Percentiles rank a stretch among this genome's conserved stretches.
Conservation (phyloP, 2,797 vertebrate species). For the Sebastiscus albofasciatus region DNA sequence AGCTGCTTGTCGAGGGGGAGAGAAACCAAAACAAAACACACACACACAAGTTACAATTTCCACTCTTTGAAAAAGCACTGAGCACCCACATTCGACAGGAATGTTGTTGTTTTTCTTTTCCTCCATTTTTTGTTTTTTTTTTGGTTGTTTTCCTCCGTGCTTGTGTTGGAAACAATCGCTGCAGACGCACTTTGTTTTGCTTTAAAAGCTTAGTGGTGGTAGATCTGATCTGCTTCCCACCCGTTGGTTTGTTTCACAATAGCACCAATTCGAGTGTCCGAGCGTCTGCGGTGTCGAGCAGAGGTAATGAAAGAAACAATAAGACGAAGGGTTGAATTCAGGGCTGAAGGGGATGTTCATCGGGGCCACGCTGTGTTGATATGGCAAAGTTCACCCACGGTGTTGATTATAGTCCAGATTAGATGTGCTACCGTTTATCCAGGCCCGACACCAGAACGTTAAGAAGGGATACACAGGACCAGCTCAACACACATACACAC, state of each 20-base stretch:
- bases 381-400: slow-evolving; percentile 64
- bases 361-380: slow-evolving; percentile 52
- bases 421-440: slow-evolving; percentile 39
- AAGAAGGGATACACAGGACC: slow-evolving; percentile 7
- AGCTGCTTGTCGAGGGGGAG: slow-evolving; percentile 75
- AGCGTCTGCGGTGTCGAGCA: slow-evolving; percentile 54
- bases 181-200: slow-evolving; percentile 46
- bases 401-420: slow-evolving; percentile 45
- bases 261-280: slow-evolving; percentile 76
- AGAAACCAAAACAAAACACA: slow-evolving; percentile 41
- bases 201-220: slow-evolving; percentile 52
- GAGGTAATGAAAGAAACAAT: slow-evolving; percentile 34
- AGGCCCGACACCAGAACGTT: slow-evolving; percentile 32
- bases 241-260: slow-evolving; percentile 59
- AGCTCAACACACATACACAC: slow-evolving; percentile 25
- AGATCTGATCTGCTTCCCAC: slow-evolving; percentile 47
- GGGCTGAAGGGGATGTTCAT: slow-evolving; percentile 15
- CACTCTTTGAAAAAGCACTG: slow-evolving; percentile 59
- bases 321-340: slow-evolving; percentile 16
- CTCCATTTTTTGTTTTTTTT: not conserved
- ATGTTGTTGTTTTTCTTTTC: slow-evolving; percentile 40
- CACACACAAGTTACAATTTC: slow-evolving; percentile 46
- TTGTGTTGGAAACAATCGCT: slow-evolving; percentile 37
- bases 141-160: slow-evolving; percentile 40
- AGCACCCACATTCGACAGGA: slow-evolving; percentile 68